These are phyloP conservation scores for Stictocephala bisonia DNA, from an alignment of 2,888 invertebrate genomes.

Conservation along the genomic window DNA sequence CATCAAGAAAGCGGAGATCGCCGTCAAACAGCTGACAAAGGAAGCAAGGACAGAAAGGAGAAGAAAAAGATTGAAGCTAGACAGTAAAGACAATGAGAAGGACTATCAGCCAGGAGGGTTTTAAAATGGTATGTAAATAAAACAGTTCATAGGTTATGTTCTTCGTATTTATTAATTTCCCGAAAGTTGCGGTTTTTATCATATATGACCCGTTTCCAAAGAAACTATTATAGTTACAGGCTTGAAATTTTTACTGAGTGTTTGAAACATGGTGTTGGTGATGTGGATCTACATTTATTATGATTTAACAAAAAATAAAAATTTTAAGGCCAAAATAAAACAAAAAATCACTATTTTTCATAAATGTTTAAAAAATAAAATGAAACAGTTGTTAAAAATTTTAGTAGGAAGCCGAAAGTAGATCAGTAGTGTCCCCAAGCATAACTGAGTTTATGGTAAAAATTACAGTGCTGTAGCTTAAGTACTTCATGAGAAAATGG, in stretches of 20 bases:
- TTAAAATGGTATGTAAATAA: background rate
- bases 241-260: background rate
- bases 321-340: background rate
- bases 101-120: background rate
- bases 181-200: background rate
- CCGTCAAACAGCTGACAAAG: background rate
- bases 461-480: background rate
- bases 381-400: background rate
- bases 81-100: background rate
- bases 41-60: constrained; percentile 8
- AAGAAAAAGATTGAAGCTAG: background rate
- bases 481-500: too few species aligned
- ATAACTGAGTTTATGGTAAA: background rate
- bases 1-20: constrained; percentile 8
- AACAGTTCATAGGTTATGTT: background rate
- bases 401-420: background rate
- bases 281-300: background rate
- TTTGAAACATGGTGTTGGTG: background rate
- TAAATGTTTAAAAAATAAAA: background rate
- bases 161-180: too few species aligned
- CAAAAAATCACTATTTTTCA: background rate
- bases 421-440: background rate
- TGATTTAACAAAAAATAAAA: background rate
- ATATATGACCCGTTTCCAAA: constrained; percentile 15
- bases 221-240: constrained; percentile 21